Percentiles rank a stretch among this genome's conserved stretches.
Conservation (phyloP, 2,888 invertebrate genomes). For the Leptopilina syphax region DNA sequence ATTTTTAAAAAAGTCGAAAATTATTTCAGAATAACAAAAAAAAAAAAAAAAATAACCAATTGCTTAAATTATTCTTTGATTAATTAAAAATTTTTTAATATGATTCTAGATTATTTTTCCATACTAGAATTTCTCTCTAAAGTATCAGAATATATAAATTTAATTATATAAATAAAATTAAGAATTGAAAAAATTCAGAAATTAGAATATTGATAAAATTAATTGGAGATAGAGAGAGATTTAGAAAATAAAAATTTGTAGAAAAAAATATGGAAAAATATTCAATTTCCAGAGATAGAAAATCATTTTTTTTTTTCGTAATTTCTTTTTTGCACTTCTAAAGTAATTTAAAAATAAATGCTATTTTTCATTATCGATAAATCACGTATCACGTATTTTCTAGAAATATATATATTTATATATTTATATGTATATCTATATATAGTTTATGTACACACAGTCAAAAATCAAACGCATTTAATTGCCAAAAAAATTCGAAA, state of each 20-base stretch:
- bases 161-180: no score
- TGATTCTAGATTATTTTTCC: no score
- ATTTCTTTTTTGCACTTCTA: constrained; percentile 18
- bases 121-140: no score
- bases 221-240: no score
- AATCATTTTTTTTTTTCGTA: background rate
- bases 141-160: no score
- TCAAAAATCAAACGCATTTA: constrained; percentile 25
- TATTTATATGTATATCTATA: background rate
- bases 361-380: constrained; percentile 16
- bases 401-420: background rate
- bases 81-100: no score
- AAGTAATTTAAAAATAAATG: constrained; percentile 36
- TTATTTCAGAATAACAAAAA: no score
- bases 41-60: no score
- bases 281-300: constrained; percentile 4
- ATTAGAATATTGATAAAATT: no score
- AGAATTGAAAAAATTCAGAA: no score
- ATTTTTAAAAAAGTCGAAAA: no score
- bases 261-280: background rate
- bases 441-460: constrained; percentile 2
- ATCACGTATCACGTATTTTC: constrained; percentile 18
- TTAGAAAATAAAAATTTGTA: background rate
- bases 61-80: no score
- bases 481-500: constrained; percentile 2